Percentiles rank a stretch among this genome's conserved stretches.
Conservation (phyloP, 2,888 invertebrate genomes). For the Ceratothoa steindachneri region DNA sequence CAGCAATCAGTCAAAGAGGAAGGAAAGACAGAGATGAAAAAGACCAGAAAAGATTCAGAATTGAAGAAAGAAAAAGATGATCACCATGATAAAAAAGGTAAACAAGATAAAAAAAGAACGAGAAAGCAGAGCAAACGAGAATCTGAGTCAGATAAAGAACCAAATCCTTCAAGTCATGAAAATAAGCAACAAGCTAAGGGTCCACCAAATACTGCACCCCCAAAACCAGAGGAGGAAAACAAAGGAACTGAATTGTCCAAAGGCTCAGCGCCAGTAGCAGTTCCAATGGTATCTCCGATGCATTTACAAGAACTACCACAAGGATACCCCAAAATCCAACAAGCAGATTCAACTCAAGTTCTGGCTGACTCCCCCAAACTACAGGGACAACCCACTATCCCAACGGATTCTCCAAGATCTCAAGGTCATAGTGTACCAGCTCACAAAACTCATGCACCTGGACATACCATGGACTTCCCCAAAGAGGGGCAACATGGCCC, state of each 20-base stretch:
- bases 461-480: no score
- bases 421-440: background rate
- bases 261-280: background rate
- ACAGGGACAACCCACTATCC: background rate
- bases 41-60: background rate
- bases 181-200: background rate
- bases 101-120: background rate
- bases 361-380: background rate
- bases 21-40: background rate
- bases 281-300: background rate
- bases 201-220: background rate
- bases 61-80: background rate
- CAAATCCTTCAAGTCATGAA: background rate
- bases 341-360: background rate
- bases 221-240: background rate
- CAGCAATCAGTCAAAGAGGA: constrained; percentile 1
- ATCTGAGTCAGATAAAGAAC: background rate
- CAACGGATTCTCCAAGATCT: background rate
- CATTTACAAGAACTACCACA: background rate
- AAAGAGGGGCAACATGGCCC: no score
- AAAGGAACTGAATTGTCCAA: background rate
- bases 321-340: background rate
- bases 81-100: background rate
- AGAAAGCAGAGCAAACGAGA: background rate
- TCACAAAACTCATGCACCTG: no score